Base-by-base conservation (phyloP, 2,113 vertebrate species). In the Sinocyclocheilus anophthalmus region DNA sequence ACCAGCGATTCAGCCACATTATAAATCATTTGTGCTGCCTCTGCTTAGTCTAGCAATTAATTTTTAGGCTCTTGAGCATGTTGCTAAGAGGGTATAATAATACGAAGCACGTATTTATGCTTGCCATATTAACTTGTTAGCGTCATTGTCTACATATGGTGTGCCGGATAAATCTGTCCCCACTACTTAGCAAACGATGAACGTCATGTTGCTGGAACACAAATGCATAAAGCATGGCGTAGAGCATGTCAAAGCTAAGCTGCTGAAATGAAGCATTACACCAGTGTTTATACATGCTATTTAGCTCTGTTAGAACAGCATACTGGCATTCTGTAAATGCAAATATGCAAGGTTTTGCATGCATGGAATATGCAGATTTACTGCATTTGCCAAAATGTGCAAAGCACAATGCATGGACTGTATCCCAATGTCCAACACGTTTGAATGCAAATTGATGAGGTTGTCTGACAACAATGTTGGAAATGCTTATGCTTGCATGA, bases 11-110 rank as follows among this genome's bases (percentile, higher is more conserved):
- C 89, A 85, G 75, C 89, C 88, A 84, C 88, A 85, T 89, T 92
- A 88, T 92, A 91, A 90, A 91, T 92, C 89, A 91, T 90, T 91
- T 87, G 85, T 73, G 86, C 88, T 89, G 89, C 89, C 91, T 90
- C 90, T 88, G 90, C 90, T 92, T 91, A 92, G 88, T 89, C 90
- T 89, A 89, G 89, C 90, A 90, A 92, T 91, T 92, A 91, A 91
- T 90, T 91, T 86, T 86, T 88, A 85, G 80, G 87, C 90, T 87
- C 90, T 88, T 87, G 90, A 91, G 90, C 90, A 81, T 88, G 89
- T 90, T 91, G 89, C 87, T 89, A 89, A 90, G 88, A 86, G 87
- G 85, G 83, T 86, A 87, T 90, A 91, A 92, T 91, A 89, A 91
- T 87, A 88, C 88, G 79, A 83, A 90, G 88, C 90, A 89, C 85